Percentiles rank a stretch among this genome's conserved stretches.
These are phyloP conservation scores for Capricornis sumatraensis DNA, from an alignment of 2,113 vertebrate genomes.

Conservation along the genomic window DNA sequence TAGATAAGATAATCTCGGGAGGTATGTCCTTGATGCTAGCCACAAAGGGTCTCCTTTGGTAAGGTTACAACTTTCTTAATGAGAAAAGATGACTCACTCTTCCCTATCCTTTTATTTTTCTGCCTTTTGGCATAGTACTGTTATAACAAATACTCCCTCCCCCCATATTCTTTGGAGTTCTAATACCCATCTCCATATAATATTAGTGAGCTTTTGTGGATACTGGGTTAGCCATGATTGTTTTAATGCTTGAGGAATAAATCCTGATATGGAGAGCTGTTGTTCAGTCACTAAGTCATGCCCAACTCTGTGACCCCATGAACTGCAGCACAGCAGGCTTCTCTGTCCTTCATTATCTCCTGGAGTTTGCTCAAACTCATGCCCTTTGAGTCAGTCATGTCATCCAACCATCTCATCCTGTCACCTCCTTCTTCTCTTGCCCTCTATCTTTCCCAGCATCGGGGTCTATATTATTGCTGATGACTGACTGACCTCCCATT, in stretches of 20 bases:
- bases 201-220: neutral
- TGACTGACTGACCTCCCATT: neutral
- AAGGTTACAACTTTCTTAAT: neutral
- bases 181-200: neutral
- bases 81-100: neutral
- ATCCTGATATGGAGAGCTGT: neutral
- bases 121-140: neutral
- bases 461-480: neutral
- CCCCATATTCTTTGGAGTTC: neutral
- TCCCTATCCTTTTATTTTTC: neutral
- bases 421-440: neutral
- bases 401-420: neutral
- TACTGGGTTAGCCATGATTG: neutral
- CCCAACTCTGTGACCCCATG: neutral
- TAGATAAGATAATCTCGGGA: neutral
- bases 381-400: neutral
- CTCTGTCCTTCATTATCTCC: neutral
- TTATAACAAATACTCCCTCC: neutral
- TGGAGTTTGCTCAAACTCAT: neutral
- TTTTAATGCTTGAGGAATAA: neutral
- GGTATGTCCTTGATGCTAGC: neutral
- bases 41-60: neutral
- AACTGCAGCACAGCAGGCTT: neutral
- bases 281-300: neutral
- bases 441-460: neutral